phyloP scores from a whole-genome alignment of 2,113 vertebrate species.

The Eptatretus burgeri region DNA sequence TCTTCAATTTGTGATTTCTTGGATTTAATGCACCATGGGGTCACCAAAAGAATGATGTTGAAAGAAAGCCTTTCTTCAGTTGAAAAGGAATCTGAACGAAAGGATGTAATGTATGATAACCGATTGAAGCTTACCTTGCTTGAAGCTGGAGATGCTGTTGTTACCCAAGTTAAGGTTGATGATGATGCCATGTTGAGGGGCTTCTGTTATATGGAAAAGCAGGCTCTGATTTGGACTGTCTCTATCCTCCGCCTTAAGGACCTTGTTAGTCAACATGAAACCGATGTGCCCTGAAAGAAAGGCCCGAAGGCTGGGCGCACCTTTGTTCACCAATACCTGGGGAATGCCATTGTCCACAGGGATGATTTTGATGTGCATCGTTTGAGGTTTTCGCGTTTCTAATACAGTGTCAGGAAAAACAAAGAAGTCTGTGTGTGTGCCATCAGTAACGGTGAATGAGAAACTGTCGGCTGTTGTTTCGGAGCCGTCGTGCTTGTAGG shows the following conservation, averaged over 20 bases:
- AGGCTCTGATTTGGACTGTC: constrained; percentile 34
- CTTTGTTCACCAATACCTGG: constrained; percentile 48
- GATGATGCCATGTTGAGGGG: constrained; percentile 40
- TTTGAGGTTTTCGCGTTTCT: constrained; percentile 46
- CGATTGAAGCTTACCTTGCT: constrained; percentile 38
- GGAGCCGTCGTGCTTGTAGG: constrained; percentile 56
- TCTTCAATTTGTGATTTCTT: no score
- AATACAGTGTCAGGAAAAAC: constrained; percentile 58
- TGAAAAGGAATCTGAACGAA: neutral
- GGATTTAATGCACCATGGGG: no score
- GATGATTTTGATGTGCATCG: constrained; percentile 42
- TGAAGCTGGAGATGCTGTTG: constrained; percentile 42
- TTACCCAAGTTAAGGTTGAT: constrained; percentile 55
- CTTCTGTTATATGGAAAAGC: constrained; percentile 31
- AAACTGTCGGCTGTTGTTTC: constrained; percentile 53
- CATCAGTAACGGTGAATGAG: constrained; percentile 68
- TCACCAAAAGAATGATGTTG: no score
- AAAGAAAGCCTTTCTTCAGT: neutral
- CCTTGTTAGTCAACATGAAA: constrained; percentile 52
- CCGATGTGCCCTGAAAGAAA: constrained; percentile 41
- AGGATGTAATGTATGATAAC: neutral
- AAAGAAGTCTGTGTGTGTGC: constrained; percentile 63
- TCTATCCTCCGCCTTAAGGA: constrained; percentile 46
- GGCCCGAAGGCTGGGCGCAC: constrained; percentile 31
- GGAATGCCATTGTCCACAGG: constrained; percentile 46